Evolutionary conservation across 2,113 vertebrate genomes (phyloP), one percentile per base, ranked within the genome.

Genomic region (Cricetomys ansorgei): DNA sequence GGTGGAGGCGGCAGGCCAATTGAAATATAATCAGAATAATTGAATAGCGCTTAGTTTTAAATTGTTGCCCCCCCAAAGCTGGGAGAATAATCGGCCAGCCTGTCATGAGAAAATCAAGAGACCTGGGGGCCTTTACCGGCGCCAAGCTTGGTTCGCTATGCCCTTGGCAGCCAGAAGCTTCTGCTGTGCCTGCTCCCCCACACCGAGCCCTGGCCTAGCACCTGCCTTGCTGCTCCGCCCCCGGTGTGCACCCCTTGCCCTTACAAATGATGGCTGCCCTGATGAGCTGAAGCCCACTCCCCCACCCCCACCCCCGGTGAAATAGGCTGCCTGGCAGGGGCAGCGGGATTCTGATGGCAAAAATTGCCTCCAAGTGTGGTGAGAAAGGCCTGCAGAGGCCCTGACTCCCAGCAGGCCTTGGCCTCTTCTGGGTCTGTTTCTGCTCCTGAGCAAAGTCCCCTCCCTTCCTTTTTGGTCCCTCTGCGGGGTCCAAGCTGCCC

Each of bases 1-100:
- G 85, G 90, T 97, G 97, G 96, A 95, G 83, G 96, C 96, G 73
- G 93, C 95, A 93, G 91, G 96, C 96, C 97, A 96, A n/a, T 86
- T 88, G 92, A 96, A 97, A 96, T 76, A 85, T 96, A 98, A 97
- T 96, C 97, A 96, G 88, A 98, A 95, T 95, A 94, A 0, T 98
- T 97, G 95, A 96, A 92, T 80, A 48, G 3, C 57, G 50, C 50
- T 94, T 94, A 91, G 94, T 96, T 97, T 96, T 93, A 77, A 91
- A 93, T 92, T 2, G 7, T 91, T 77, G 37, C 84, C 97, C 96
- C 81, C 84, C 70, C 73, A 95, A 85, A 80, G 27, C 94, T 37
- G 5, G 31, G 69, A 76, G 87, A 94, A 81, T 94, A 96, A 95
- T 93, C 85, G 84, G 93, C 92, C 69, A 95, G 88, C 86, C 94